Base-by-base conservation (phyloP, 2,113 vertebrate genomes). In the Tetraodon nigroviridis region DNA sequence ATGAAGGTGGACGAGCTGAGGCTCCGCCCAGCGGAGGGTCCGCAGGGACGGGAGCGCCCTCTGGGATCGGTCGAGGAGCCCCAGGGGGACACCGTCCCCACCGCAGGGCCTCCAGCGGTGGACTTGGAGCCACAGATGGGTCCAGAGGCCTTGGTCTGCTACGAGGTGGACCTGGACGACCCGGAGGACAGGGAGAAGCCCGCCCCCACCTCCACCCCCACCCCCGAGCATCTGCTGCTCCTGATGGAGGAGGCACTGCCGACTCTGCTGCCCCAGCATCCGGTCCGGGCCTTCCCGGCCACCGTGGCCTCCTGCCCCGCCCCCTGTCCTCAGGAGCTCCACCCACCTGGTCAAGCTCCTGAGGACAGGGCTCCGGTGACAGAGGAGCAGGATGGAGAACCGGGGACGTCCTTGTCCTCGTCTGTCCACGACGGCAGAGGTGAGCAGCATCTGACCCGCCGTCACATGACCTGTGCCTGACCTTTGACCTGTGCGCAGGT, bases 101-200 rank as follows among this genome's bases (percentile, higher is more conserved):
- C 27, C 53, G 60, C 64, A 0, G 0, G 22, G 0, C 80, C 37
- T 53, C 63, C 61, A 0, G 0, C 37, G 0, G 82, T 80, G 78
- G 75, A 84, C 24, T 42, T 45, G 32, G 44, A 88, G 90, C 93
- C 93, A 5, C 90, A 94, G 78, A 97, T 99, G 0, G 96, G 93
- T 1, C 94, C 94, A 0, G 96, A 99, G 24, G 93, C 93, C 0
- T 78, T 99, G 58, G 91, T 99, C 50, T 99, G 96, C 75, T 94
- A 99, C 3, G 96, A 99, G 66, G 96, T 99, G 0, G 96, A 98
- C 80, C 84, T 99, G 73, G 96, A 98, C 18, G 96, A 99, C 69
- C 81, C 92, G 3, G 96, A 99, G 1, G 96, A 99, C 47, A 94
- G 94, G 80, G 96, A 98, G 16, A 96, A 95, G 76, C 84, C 85